These are phyloP conservation scores for Ectemnius continuus DNA, from an alignment of 2,888 invertebrate species.

Conservation along the genomic window DNA sequence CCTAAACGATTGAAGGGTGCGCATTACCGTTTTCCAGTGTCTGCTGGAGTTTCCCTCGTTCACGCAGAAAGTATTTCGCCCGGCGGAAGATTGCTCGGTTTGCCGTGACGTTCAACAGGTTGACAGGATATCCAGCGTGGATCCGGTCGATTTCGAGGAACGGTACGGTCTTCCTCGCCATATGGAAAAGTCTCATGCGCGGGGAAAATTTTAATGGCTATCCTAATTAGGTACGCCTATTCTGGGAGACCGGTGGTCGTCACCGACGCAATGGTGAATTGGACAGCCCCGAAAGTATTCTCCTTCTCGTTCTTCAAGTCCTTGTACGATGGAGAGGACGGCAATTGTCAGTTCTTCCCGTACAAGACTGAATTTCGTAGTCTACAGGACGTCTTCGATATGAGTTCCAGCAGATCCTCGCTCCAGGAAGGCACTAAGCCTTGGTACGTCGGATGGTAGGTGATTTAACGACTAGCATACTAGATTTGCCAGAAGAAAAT, in stretches of 20 bases:
- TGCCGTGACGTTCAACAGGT: conserved; percentile 84
- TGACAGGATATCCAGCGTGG: conserved; percentile 83
- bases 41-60: conserved; percentile 65
- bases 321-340: conserved; percentile 81
- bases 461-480: no score
- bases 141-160: conserved; percentile 85
- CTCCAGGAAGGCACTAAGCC: conserved; percentile 82
- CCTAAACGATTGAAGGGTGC: not conserved
- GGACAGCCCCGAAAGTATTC: conserved; percentile 89
- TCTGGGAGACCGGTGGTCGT: conserved; percentile 90
- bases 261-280: conserved; percentile 88
- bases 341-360: conserved; percentile 94
- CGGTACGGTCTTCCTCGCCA: conserved; percentile 77
- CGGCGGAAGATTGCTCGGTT: conserved; percentile 89
- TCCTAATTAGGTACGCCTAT: conserved; percentile 82
- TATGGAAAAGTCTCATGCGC: conserved; percentile 5
- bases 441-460: conserved; percentile 87
- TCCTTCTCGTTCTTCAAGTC: conserved; percentile 90
- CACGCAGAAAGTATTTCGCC: conserved; percentile 81
- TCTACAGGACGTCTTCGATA: conserved; percentile 89
- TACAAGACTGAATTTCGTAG: conserved; percentile 92
- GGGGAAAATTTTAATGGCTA: no score
- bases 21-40: conserved; percentile 61
- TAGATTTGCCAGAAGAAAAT: no score
- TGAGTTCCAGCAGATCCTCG: conserved; percentile 86